Evolutionary conservation across 1,140 invertebrate species (phyloP), one percentile per base, ranked within the genome.

Genomic region (Sitobion miscanthi): DNA sequence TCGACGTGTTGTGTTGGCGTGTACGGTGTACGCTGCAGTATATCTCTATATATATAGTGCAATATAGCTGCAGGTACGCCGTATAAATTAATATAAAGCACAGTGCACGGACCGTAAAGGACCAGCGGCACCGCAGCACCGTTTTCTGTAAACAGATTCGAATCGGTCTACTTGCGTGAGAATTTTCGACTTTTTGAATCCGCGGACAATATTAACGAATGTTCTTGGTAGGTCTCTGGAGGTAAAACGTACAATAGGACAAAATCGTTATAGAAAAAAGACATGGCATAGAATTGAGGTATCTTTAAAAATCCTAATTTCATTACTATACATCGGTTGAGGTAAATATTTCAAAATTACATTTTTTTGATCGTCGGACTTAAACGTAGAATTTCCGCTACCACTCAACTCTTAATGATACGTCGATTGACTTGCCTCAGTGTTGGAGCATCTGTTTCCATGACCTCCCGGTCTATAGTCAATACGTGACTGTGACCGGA

Each of bases 361-460:
- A 20, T n/a, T n/a, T 4, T n/a, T 3, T 77, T 35, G 1, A 3
- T 77, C n/a, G 30, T 77, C 6, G 4, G 14, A n/a, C 62, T n/a
- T 17, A 0, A 23, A 77, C 30, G n/a, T 69, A 17, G 11, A 69
- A 69, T 77, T n/a, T n/a, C 4, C 5, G 14, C 1, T n/a, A 69
- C 62, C 30, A 2, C 62, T 62, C 57, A 69, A 69, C 9, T 14
- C 25, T 62, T 62, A 69, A n/a, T 52, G 30, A n/a, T 69, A 69
- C 3, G 17, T n/a, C n/a, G n/a, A 62, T 23, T 30, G n/a, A 69
- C 30, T 77, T 0, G 14, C 14, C 14, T 77, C 30, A 17, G 3
- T 77, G 14, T 35, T n/a, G 14, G n/a, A 1, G 1, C 11, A n/a
- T n/a, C 5, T n/a, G n/a, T 0, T 0, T n/a, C 11, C 25, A n/a